Base-by-base conservation (phyloP, 2,113 vertebrate genomes). In the Fregata magnificens region DNA sequence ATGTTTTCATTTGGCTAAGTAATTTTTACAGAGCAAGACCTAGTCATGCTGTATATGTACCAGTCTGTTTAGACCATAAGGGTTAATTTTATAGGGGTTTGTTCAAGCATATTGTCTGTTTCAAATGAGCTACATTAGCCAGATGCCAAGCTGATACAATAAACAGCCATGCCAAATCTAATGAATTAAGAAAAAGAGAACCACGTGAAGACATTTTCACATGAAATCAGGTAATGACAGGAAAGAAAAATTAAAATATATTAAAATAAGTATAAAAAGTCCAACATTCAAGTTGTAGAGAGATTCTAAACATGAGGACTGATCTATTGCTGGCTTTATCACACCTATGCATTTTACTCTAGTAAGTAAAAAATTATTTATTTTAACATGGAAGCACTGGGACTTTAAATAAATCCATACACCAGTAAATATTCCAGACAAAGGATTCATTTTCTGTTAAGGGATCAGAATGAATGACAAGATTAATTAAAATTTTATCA, bases 171-270 rank as follows among this genome's bases (percentile, higher is more conserved):
- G 85, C 82, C 95, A 97, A 96, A 97, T 94, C 93, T 95, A 98
- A 97, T 98, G 96, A 98, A 96, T 97, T 95, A 91, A 87, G 66
- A 88, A 94, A 92, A 96, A 96, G 93, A 96, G 79, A 98, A 95
- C 36, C 82, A 90, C 88, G 82, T 40, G 71, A 95, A 96, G 85
- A 97, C 93, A 93, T 91, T 92, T 96, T 96, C 94, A 97, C 94
- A 96, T 97, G 84, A 95, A 97, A 97, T 95, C 96, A 98, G 91
- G 94, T 97, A 96, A 97, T 95, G 95, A 94, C 91, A 97, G 95
- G 92, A 91, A 97, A 97, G 95, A 97, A 97, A 97, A 97, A 98
- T 73, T 70, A 94, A 78, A 44, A 91, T 28, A 6, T 29, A 66
- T 76, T 94, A 82, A 96, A 95, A 84, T 47, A 28, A 70, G 49